Conservation (phyloP, 2,113 vertebrate genomes). For the Paedocypris sp. region DNA sequence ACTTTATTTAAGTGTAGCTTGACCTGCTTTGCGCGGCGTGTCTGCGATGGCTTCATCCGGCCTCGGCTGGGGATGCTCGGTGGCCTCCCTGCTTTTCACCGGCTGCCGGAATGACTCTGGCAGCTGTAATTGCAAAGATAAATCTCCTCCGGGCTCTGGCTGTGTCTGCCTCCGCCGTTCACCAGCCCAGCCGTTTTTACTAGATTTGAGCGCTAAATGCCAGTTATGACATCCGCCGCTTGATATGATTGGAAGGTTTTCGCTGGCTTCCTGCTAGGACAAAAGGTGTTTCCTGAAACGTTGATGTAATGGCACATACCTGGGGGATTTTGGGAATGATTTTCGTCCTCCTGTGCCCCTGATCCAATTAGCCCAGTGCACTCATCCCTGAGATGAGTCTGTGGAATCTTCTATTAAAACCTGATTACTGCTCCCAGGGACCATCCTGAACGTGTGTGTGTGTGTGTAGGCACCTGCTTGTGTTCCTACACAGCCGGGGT, state of each 20-base stretch:
- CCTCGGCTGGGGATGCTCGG: not conserved
- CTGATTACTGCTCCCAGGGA: constrained; percentile 31
- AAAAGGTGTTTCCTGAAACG: constrained; percentile 1
- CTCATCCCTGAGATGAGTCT: constrained; percentile 51
- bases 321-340: constrained; percentile 19
- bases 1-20: not conserved
- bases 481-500: not conserved
- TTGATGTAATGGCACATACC: not conserved
- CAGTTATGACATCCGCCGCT: constrained; percentile 21
- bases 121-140: constrained; percentile 27
- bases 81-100: constrained; percentile 18
- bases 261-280: constrained; percentile 12
- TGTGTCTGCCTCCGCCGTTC: not conserved
- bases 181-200: not conserved
- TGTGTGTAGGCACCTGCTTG: not conserved
- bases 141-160: constrained; percentile 13
- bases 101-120: constrained; percentile 13
- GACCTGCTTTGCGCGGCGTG: constrained; percentile 4
- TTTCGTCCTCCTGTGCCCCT: constrained; percentile 12
- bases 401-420: constrained; percentile 41
- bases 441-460: constrained; percentile 15
- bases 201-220: constrained; percentile 18
- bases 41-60: constrained; percentile 2
- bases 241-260: not conserved
- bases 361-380: constrained; percentile 34